Evolutionary conservation across 2,113 vertebrate species (phyloP).

Genomic region (Percopsis transmontana): DNA sequence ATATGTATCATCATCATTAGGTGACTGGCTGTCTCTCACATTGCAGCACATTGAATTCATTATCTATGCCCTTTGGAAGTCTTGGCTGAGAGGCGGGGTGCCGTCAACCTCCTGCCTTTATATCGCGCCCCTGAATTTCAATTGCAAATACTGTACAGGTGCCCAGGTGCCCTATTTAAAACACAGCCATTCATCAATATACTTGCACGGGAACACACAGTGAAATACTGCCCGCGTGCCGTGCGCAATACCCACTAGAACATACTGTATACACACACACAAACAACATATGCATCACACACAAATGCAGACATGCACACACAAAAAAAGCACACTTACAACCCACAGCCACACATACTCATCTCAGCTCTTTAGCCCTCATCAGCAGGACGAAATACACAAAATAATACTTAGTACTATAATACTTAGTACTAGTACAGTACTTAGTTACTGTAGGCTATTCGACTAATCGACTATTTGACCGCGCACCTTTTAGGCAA

Average conservation of each 20-base stretch:
- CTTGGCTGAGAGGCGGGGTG: constrained; percentile 58
- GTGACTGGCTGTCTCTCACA: constrained; percentile 51
- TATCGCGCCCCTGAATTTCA: constrained; percentile 50
- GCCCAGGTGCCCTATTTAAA: constrained; percentile 42
- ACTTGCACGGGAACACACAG: too few relatives aligned
- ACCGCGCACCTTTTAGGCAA: neutral
- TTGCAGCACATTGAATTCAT: constrained; percentile 61
- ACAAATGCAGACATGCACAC: neutral
- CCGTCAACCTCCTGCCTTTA: constrained; percentile 44
- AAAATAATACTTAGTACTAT: too few relatives aligned
- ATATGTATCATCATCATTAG: constrained; percentile 36
- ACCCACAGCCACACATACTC: neutral
- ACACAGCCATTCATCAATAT: neutral
- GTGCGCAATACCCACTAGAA: too few relatives aligned
- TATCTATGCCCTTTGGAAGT: constrained; percentile 65
- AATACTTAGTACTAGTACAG: too few relatives aligned
- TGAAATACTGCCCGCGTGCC: too few relatives aligned
- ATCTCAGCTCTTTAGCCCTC: neutral
- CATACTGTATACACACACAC: neutral
- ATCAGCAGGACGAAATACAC: neutral
- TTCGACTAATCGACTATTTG: too few relatives aligned
- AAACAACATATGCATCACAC: neutral
- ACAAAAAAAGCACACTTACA: constrained; percentile 1
- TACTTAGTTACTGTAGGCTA: too few relatives aligned
- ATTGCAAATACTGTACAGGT: constrained; percentile 60